These are phyloP conservation scores for Drosophila funebris DNA, from an alignment of 1,140 invertebrate genomes.

Conservation along the genomic window DNA sequence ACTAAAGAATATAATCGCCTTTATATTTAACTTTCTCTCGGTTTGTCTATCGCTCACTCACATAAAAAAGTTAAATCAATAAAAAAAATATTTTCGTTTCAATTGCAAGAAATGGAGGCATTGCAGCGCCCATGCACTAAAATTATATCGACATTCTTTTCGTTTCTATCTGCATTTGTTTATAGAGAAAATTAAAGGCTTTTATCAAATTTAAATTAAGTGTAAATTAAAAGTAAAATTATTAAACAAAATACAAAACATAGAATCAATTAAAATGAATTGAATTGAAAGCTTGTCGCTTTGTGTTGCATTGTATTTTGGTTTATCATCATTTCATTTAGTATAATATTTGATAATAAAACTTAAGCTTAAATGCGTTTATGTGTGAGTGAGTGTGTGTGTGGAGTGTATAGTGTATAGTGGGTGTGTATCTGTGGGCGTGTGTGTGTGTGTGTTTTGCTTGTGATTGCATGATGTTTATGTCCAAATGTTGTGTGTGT, in stretches of 20 bases:
- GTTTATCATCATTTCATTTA: slow-evolving; percentile 29
- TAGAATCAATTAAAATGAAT: slow-evolving; percentile 10
- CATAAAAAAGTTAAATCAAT: slow-evolving; percentile 65
- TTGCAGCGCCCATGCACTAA: slow-evolving; percentile 66
- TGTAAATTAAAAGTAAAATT: slow-evolving; percentile 21
- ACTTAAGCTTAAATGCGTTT: slow-evolving; percentile 42
- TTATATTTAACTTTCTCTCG: slow-evolving; percentile 28
- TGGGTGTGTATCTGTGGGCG: slow-evolving; percentile 7
- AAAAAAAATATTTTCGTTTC: slow-evolving; percentile 48
- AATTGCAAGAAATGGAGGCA: slow-evolving; percentile 52
- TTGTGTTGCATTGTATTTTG: slow-evolving; percentile 31
- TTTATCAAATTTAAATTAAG: slow-evolving; percentile 35
- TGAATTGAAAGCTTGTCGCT: slow-evolving; percentile 16
- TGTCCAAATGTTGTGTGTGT: slow-evolving; percentile 34
- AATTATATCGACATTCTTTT: slow-evolving; percentile 79
- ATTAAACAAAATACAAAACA: slow-evolving; percentile 28
- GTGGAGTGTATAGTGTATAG: not conserved
- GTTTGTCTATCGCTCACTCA: slow-evolving; percentile 24
- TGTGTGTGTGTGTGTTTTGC: slow-evolving; percentile 23
- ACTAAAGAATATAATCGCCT: slow-evolving; percentile 58
- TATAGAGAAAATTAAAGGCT: slow-evolving; percentile 38
- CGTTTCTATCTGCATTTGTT: slow-evolving; percentile 47
- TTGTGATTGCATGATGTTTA: slow-evolving; percentile 30
- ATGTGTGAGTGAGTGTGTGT: slow-evolving; percentile 9
- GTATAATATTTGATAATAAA: slow-evolving; percentile 38